Conservation (phyloP, 1,140 invertebrate species). For the Coenobita brevimanus region DNA sequence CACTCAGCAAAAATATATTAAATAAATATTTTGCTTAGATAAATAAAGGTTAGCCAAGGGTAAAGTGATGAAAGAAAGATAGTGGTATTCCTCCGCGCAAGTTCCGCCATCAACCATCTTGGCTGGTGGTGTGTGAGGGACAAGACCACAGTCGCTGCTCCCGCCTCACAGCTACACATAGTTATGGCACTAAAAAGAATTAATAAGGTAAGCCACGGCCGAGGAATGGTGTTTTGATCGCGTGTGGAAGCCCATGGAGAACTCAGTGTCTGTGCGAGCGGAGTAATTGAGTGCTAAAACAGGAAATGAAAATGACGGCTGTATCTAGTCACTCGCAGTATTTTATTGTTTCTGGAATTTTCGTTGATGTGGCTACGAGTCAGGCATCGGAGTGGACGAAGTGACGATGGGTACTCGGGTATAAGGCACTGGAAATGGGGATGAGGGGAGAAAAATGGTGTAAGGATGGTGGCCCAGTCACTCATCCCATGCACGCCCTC, state of each 20-base stretch:
- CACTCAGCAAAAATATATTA: background rate
- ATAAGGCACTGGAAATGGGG: background rate
- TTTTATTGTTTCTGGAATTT: constrained; percentile 21
- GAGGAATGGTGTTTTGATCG: background rate
- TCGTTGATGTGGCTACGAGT: background rate
- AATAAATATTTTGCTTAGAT: background rate
- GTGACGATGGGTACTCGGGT: background rate
- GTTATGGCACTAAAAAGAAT: constrained; percentile 61
- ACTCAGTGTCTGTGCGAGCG: background rate
- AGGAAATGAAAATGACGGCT: constrained; percentile 30
- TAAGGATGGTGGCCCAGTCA: background rate
- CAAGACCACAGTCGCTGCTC: constrained; percentile 4
- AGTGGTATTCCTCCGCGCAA: constrained; percentile 46
- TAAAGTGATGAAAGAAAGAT: background rate
- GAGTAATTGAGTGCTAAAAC: background rate
- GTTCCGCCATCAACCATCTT: constrained; percentile 47
- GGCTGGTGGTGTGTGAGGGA: constrained; percentile 35
- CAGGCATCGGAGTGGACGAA: background rate
- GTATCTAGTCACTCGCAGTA: constrained; percentile 2
- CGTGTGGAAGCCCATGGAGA: background rate
- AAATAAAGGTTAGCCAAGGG: background rate
- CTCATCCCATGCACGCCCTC: too few species aligned
- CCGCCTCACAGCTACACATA: constrained; percentile 20
- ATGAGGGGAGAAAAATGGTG: background rate
- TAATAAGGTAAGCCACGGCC: constrained; percentile 45